Evolutionary conservation across 2,888 invertebrate genomes (phyloP).

Genomic region (Pachycephus smyrnensis): DNA sequence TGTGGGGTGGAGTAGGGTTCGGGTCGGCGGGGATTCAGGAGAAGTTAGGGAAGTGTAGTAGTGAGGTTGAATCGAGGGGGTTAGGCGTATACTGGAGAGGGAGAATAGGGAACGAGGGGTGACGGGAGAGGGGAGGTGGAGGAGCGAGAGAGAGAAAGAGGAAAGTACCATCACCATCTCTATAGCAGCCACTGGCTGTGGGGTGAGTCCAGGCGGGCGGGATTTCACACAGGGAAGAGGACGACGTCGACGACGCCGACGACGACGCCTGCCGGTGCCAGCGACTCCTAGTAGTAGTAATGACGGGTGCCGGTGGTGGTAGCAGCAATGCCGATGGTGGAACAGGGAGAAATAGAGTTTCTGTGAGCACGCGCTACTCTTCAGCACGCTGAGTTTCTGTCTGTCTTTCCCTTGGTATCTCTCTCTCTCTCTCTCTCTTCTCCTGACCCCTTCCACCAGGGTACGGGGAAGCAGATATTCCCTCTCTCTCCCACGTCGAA

Average conservation of each 20-base stretch:
- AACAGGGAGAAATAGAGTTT: constrained; percentile 31
- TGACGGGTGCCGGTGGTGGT: constrained; percentile 11
- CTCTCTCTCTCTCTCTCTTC: constrained; percentile 18
- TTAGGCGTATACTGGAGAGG: constrained; percentile 20
- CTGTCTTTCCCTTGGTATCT: constrained; percentile 32
- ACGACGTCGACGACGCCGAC: not conserved
- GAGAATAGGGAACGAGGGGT: constrained; percentile 18
- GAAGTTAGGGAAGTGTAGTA: constrained; percentile 29
- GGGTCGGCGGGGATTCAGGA: constrained; percentile 41
- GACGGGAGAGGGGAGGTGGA: constrained; percentile 18
- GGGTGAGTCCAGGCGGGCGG: constrained; percentile 14
- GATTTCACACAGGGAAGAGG: constrained; percentile 16
- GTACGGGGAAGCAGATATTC: constrained; percentile 9
- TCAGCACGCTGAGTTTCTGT: constrained; percentile 36
- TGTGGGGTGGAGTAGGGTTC: constrained; percentile 31
- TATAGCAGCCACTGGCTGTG: not conserved
- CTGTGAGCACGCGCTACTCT: constrained; percentile 51
- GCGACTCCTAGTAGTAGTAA: constrained; percentile 10
- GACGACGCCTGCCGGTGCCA: constrained; percentile 5
- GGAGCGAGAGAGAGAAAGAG: constrained; percentile 29
- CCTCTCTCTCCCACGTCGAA: constrained; percentile 5
- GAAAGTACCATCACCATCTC: not conserved
- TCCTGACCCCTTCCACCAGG: not conserved
- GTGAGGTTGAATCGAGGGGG: constrained; percentile 19
- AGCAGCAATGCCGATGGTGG: constrained; percentile 34